phyloP scores from a whole-genome alignment of 2,797 vertebrate species.

The Dermochelys coriacea region DNA sequence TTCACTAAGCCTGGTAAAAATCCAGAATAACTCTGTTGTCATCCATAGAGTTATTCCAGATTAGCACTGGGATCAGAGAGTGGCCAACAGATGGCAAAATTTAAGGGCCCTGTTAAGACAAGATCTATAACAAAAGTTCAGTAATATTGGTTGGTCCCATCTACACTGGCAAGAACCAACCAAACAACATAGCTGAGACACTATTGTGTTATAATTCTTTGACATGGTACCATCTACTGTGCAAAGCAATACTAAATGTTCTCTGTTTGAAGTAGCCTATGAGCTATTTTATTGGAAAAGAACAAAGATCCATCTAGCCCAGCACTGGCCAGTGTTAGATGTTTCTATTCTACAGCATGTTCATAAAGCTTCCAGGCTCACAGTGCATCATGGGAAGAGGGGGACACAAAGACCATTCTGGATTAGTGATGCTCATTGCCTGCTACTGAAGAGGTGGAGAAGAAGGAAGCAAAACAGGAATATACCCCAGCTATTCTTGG shows the following conservation, averaged over 20 bases:
- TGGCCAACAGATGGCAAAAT: conserved; percentile 31
- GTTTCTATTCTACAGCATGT: neutral
- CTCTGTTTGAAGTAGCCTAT: neutral
- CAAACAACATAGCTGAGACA: neutral
- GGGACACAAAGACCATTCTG: neutral
- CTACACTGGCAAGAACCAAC: neutral
- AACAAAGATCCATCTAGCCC: neutral
- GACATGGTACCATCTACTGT: neutral
- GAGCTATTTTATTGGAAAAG: neutral
- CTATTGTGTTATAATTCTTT: neutral
- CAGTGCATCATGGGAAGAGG: neutral
- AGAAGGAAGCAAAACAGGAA: neutral
- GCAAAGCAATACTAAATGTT: accelerated
- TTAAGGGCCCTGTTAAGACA: conserved; percentile 1
- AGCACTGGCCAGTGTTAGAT: accelerated
- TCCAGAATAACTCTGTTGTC: conserved; percentile 56
- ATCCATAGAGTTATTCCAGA: conserved; percentile 47
- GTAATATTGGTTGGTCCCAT: neutral
- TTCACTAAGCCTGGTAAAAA: conserved; percentile 61
- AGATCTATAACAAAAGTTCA: neutral
- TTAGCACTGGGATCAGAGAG: conserved; percentile 53
- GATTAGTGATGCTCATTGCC: neutral
- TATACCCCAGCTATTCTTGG: neutral
- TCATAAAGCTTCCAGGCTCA: neutral
- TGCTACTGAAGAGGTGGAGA: neutral